Evolutionary conservation across 2,113 vertebrate species (phyloP), one percentile per base, ranked within the genome.

Genomic region (Bambusicola thoracicus): DNA sequence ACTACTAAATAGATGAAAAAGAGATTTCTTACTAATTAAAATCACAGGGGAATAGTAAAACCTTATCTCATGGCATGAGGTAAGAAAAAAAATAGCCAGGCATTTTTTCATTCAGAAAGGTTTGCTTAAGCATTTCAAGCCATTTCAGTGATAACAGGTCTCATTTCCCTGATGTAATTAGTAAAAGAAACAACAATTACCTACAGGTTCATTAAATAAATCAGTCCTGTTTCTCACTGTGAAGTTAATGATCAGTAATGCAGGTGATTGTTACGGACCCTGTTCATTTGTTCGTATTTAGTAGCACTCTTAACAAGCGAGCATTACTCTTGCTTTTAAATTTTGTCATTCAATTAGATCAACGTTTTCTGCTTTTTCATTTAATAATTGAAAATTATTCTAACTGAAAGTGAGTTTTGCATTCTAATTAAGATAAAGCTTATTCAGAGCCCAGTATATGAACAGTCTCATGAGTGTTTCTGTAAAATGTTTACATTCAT

Each of bases 221-320:
- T 97, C 95, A 97, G 81, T 62, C 63, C 15, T 86, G 83, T 94
- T 97, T 92, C 88, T 96, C 58, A 85, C 91, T 93, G 76, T 95
- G 85, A 96, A 97, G 93, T 96, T 97, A 97, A 98, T 96, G 94
- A 93, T 94, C 95, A 94, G 94, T 91, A 97, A 89, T 95, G 88
- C 51, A 92, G 87, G 90, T 94, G 92, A 97, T 94, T 97, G 79
- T 67, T 93, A 58, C 46, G 68, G 80, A 92, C 93, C 91, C 3
- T 30, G 76, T 85, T 84, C 49, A 92, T 74, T 25, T 88, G 70
- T 67, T 96, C 59, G 36, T 76, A 89, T 93, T 76, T 88, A 76
- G 61, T 53, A 86, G 41, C 59, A 79, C 29, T 40, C 11, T 90
- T 95, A 63, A 51, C 19, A 69, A 74, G 22, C 43, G 36, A 32